Evolutionary conservation across 2,113 vertebrate species (phyloP).

Genomic region (Misgurnus mizolepis): DNA sequence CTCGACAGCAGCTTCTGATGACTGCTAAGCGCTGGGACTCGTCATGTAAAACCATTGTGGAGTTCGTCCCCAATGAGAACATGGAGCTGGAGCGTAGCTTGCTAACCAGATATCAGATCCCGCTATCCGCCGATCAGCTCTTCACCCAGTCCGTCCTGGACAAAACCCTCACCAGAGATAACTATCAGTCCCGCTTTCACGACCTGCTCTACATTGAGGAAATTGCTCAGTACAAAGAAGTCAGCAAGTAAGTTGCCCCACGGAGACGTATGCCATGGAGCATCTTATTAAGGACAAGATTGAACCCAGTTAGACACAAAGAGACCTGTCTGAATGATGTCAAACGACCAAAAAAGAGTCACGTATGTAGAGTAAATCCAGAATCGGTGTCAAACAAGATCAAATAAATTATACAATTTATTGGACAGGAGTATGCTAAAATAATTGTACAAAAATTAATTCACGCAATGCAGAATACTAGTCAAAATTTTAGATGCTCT

Average conservation of each 20-base stretch:
- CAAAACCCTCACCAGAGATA: constrained; percentile 92
- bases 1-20: constrained; percentile 92
- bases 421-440: too few species aligned
- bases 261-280: neutral
- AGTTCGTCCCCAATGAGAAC: constrained; percentile 93
- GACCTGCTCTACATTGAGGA: constrained; percentile 99
- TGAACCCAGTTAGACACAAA: too few species aligned
- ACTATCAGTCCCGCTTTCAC: constrained; percentile 95
- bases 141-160: constrained; percentile 99
- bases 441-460: too few species aligned
- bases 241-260: constrained; percentile 91
- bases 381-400: too few species aligned
- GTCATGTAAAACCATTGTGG: constrained; percentile 94
- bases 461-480: too few species aligned
- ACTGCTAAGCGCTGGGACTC: constrained; percentile 97
- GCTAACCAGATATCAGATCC: constrained; percentile 96
- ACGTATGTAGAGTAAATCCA: too few species aligned
- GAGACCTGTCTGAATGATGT: too few species aligned
- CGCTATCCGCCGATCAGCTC: constrained; percentile 95
- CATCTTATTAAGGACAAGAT: too few species aligned
- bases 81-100: constrained; percentile 96
- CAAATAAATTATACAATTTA: too few species aligned
- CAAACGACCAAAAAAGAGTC: too few species aligned
- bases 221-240: constrained; percentile 99
- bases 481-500: too few species aligned